Conservation (phyloP, 2,888 invertebrate species). For the Mimumesa dahlbomi region DNA sequence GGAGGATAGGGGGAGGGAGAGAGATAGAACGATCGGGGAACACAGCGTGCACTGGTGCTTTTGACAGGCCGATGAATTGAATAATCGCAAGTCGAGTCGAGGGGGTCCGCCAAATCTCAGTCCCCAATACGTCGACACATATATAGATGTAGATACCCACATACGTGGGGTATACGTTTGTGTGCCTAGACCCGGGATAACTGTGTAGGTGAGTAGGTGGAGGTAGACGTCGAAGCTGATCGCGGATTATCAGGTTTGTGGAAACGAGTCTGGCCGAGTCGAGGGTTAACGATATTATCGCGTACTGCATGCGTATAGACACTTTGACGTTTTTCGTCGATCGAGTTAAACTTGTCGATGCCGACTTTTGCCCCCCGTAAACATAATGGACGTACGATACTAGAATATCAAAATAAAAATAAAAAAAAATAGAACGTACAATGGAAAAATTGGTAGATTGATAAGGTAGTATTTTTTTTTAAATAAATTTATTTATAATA, state of each 20-base stretch:
- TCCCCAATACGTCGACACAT: constrained; percentile 74
- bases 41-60: constrained; percentile 80
- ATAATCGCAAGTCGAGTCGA: constrained; percentile 81
- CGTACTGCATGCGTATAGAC: constrained; percentile 35
- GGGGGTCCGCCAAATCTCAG: constrained; percentile 80
- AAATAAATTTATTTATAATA: no score
- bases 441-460: no score
- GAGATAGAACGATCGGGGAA: constrained; percentile 74
- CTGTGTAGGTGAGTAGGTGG: constrained; percentile 10
- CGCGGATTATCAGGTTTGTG: constrained; percentile 62
- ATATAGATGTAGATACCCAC: constrained; percentile 61
- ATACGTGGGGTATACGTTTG: constrained; percentile 13
- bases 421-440: no score
- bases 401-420: no score
- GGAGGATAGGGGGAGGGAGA: constrained; percentile 59
- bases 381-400: no score
- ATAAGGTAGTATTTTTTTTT: no score
- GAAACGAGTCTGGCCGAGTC: constrained; percentile 52
- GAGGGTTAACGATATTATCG: constrained; percentile 61
- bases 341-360: constrained; percentile 33
- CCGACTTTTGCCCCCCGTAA: constrained; percentile 2
- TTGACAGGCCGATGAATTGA: constrained; percentile 81
- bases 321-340: constrained; percentile 53
- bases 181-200: constrained; percentile 6
- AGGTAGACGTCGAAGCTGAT: constrained; percentile 50